Evolutionary conservation across 2,113 vertebrate genomes (phyloP), one percentile per base, ranked within the genome.

Genomic region (Anarrhichthys ocellatus): DNA sequence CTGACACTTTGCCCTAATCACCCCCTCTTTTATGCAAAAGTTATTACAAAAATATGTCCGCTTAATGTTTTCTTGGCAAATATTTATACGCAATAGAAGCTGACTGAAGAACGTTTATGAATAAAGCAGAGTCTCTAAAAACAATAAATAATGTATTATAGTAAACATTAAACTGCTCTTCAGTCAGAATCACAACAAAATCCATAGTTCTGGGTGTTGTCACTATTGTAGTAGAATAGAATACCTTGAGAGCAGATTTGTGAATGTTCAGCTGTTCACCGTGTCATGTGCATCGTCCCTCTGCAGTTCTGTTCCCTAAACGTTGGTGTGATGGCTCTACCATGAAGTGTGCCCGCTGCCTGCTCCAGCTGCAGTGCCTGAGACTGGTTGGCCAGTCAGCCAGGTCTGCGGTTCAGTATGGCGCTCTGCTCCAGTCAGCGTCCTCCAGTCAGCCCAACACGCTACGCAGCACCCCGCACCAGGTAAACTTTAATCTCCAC

Each of bases 311-410:
- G 27, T 66, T 46, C 17, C 18, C 13, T 34, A 48, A 11, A 20
- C 15, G 36, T 79, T 20, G n/a, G 34, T 1, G 32, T n/a, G 15
- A 88, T 86, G 70, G 38, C 8, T 65, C 27, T 0, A 87, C 65
- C 70, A 96, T 96, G 93, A 94, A 70, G 81, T 68, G 79, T 46
- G 24, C 70, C 42, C 90, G 75, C 69, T 86, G 87, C 52, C 81
- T 95, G 42, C 64, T 82, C 46, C 89, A 73, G 85, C 76, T 92
- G 52, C 86, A 62, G 68, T 18, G 62, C 62, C 18, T 91, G 44
- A 59, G 83, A 22, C 76, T 69, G n/a, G 27, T 72, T 58, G 4
- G 18, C 1, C 69, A 44, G 59, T 73, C 83, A 1, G 67, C 63
- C 48, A 48, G 76, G 22, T 50, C 69, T 20, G 72, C 83, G 0